Conservation (phyloP, 1,140 invertebrate genomes). For the Oryctes rhinoceros region DNA sequence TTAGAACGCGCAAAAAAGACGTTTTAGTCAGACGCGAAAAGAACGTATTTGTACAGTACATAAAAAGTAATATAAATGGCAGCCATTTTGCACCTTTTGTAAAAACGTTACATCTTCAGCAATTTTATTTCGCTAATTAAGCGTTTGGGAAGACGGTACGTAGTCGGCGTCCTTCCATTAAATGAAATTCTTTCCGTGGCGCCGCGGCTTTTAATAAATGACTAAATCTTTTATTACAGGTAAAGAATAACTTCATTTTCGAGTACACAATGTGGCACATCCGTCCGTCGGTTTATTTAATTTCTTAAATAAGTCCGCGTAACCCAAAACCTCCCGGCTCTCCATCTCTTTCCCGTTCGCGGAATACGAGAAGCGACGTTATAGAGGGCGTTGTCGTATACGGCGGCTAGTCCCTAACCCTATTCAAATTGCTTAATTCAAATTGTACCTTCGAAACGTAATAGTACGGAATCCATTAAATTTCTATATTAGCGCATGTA, state of each 20-base stretch:
- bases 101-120: neutral
- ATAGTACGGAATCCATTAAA: slow-evolving; percentile 58
- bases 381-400: neutral
- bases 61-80: neutral
- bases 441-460: slow-evolving; percentile 55
- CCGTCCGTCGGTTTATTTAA: slow-evolving; percentile 41
- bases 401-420: slow-evolving; percentile 47
- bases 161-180: neutral
- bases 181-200: slow-evolving; percentile 31
- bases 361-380: slow-evolving; percentile 42
- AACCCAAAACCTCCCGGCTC: slow-evolving; percentile 6
- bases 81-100: neutral
- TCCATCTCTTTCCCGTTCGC: neutral
- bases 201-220: slow-evolving; percentile 30
- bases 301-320: slow-evolving; percentile 41
- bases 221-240: slow-evolving; percentile 31
- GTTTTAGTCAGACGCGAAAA: neutral
- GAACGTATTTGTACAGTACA: neutral
- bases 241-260: slow-evolving; percentile 34
- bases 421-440: slow-evolving; percentile 58
- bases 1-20: neutral
- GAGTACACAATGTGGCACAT: slow-evolving; percentile 23
- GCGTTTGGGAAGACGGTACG: neutral
- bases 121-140: slow-evolving; percentile 34
- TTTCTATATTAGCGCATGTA: slow-evolving; percentile 59